Conservation (phyloP, 2,797 vertebrate species). For the Hapalemur alaotrensis region DNA sequence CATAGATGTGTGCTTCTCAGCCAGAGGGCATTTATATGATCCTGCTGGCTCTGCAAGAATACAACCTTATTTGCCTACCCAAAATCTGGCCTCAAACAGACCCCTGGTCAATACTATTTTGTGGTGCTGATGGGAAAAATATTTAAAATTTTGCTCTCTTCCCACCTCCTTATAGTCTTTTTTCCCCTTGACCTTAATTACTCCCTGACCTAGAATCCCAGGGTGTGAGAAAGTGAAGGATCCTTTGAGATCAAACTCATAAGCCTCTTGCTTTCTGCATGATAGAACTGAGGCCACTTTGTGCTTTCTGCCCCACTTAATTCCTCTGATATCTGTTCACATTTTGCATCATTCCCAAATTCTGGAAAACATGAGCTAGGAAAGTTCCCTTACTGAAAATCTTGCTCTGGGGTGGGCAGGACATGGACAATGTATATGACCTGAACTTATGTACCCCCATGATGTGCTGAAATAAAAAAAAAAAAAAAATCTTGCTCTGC, state of each 20-base stretch:
- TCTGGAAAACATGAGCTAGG: conserved; percentile 30
- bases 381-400: conserved; percentile 11
- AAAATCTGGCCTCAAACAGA: conserved; percentile 9
- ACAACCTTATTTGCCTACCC: background rate
- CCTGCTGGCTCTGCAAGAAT: background rate
- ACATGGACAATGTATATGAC: no score
- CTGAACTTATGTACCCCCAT: no score
- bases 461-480: no score
- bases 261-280: conserved; percentile 26
- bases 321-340: conserved; percentile 24
- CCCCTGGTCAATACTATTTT: background rate
- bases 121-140: background rate
- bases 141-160: conserved; percentile 32
- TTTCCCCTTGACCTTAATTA: background rate
- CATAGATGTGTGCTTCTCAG: background rate
- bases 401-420: no score
- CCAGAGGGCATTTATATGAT: background rate
- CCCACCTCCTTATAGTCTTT: background rate
- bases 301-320: conserved; percentile 43
- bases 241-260: conserved; percentile 42
- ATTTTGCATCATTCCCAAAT: conserved; percentile 44
- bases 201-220: conserved; percentile 45
- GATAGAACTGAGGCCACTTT: conserved; percentile 4
- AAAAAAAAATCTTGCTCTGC: conserved; percentile 13
- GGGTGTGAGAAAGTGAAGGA: conserved; percentile 21